Conservation (phyloP, 2,797 vertebrate species). For the Pseudomugil gertrudae region DNA sequence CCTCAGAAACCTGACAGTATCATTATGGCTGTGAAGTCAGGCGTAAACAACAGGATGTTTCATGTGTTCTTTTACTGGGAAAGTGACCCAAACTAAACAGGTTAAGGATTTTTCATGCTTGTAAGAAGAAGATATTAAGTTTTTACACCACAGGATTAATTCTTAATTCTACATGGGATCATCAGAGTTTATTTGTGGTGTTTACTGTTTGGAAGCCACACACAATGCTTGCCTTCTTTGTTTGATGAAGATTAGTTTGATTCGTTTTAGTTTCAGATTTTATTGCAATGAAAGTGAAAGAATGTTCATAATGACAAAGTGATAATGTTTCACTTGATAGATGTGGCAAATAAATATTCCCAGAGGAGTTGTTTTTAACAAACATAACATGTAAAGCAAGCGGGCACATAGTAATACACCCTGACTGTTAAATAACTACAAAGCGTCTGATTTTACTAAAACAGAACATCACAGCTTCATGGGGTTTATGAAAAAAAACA, state of each 20-base stretch:
- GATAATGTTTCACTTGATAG: slow-evolving; percentile 15
- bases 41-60: slow-evolving; percentile 47
- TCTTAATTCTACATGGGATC: neutral
- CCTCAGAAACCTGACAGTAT: neutral
- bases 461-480: slow-evolving; percentile 1
- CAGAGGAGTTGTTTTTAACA: no score
- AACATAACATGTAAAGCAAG: neutral
- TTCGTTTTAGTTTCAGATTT: slow-evolving; percentile 11
- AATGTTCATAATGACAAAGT: no score
- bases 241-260: neutral
- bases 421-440: neutral
- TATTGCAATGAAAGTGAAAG: slow-evolving; percentile 27
- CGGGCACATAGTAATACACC: neutral
- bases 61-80: neutral
- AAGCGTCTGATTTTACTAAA: slow-evolving; percentile 3
- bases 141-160: neutral
- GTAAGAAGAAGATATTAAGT: no score
- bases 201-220: neutral
- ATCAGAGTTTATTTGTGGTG: neutral
- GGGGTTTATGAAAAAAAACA: slow-evolving; percentile 6
- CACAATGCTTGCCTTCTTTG: no score
- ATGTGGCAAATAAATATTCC: neutral
- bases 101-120: neutral
- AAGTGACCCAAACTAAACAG: neutral
- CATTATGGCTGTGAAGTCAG: slow-evolving; percentile 6